Evolutionary conservation across 35 echinoderm and acorn worm genomes (phyloP).

Genomic region (Nesometra sesokonis): DNA sequence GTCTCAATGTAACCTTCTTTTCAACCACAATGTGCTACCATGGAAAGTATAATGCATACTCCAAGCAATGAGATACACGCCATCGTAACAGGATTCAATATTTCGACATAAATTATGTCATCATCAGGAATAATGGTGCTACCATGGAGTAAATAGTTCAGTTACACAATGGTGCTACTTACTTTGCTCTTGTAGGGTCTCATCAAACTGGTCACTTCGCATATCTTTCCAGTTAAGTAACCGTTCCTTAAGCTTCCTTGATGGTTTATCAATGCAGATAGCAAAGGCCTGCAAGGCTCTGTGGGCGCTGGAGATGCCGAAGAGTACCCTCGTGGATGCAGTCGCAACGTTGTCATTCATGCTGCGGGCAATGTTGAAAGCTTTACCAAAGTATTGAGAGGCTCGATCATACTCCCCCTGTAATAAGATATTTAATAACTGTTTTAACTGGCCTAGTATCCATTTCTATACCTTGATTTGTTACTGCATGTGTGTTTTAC

Average conservation of each 20-base stretch:
- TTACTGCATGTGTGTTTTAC: too few species aligned
- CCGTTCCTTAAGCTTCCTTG: conserved; percentile 10
- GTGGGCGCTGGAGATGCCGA: conserved; percentile 90
- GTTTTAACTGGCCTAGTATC: too few species aligned
- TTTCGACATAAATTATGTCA: too few species aligned
- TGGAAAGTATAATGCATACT: too few species aligned
- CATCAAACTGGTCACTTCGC: conserved; percentile 61
- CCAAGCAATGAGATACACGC: too few species aligned
- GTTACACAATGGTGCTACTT: background rate
- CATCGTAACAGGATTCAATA: too few species aligned
- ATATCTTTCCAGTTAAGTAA: conserved; percentile 92
- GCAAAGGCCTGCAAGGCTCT: conserved; percentile 44
- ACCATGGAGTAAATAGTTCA: too few species aligned
- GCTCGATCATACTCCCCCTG: conserved; percentile 86
- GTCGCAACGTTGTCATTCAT: conserved; percentile 41
- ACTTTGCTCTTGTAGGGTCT: conserved; percentile 7
- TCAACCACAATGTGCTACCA: too few species aligned
- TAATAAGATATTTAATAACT: too few species aligned
- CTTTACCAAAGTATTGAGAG: conserved; percentile 84
- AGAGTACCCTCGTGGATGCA: conserved; percentile 52
- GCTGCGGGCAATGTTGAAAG: conserved; percentile 83
- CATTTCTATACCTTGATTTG: too few species aligned
- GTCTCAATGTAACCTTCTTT: too few species aligned
- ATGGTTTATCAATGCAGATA: conserved; percentile 47
- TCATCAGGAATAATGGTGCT: too few species aligned